Evolutionary conservation across 1,140 invertebrate genomes (phyloP), one percentile per base, ranked within the genome.

Genomic region (Listronotus bonariensis): DNA sequence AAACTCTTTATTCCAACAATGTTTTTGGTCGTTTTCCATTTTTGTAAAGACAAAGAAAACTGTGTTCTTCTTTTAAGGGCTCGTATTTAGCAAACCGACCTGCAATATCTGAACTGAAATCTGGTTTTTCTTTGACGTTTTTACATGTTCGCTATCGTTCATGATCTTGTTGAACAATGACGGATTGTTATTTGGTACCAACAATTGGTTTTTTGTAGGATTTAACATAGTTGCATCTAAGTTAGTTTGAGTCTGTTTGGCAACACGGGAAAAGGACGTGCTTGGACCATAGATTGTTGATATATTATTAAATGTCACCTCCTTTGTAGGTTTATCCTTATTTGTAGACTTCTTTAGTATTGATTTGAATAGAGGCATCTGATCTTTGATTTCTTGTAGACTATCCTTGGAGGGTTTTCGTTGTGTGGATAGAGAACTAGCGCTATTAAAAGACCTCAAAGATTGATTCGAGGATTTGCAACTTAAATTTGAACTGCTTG

Each of bases 201-300:
- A 1, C 5, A 26, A 26, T 5, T 26, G 20, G 20, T 26, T 26
- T 26, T 26, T 26, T 3, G 20, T 3, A 26, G 20, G 2, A 3
- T 26, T 26, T 26, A 26, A 26, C 20, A 26, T 26, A 26, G 2
- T 26, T 26, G 20, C 20, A 26, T 26, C 20, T 26, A 26, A 26
- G 20, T 1, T 26, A 26, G 20, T 26, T 26, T 26, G 20, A 26
- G 20, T 26, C 20, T 26, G 20, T 26, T 26, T 26, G 20, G 5
- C 20, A 26, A 26, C 20, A 26, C 20, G 20, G 20, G 51, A 34
- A 53, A 38, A 53, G 12, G 51, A 32, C 6, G 51, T 15, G 8
- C 20, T 57, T n/a, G 55, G 26, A 32, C 55, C 55, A 34, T 60
- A 60, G n/a, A 60, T 60, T 31, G 57, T 60, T 26, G 57, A 48